Evolutionary conservation across 2,113 vertebrate genomes (phyloP).

Genomic region (Acrocephalus arundinaceus): DNA sequence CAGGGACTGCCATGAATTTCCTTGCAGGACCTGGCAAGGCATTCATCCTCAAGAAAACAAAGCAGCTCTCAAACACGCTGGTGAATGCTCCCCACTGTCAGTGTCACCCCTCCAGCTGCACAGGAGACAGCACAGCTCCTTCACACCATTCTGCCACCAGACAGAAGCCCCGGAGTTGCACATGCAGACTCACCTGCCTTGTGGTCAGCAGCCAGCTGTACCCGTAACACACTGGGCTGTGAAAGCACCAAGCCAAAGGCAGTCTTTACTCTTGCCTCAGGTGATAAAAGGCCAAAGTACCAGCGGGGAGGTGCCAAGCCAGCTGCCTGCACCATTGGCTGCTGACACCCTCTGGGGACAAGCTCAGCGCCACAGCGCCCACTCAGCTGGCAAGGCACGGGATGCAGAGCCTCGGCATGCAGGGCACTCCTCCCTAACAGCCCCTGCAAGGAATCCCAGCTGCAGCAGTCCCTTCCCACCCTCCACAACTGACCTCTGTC

Average conservation of each 20-base stretch:
- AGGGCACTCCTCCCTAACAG: not conserved
- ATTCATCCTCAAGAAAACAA: not conserved
- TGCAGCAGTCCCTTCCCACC: not conserved
- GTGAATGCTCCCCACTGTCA: rapidly evolving
- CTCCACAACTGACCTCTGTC: not conserved
- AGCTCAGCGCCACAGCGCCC: not conserved
- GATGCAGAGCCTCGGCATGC: not conserved
- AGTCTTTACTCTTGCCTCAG: not conserved
- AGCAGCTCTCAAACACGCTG: rapidly evolving
- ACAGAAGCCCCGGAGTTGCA: not conserved
- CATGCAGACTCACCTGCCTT: not conserved
- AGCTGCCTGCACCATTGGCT: not conserved
- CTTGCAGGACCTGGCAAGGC: not conserved
- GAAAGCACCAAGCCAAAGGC: not conserved
- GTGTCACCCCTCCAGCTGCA: not conserved
- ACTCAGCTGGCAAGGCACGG: not conserved
- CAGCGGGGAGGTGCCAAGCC: not conserved
- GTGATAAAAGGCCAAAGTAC: conserved; percentile 39
- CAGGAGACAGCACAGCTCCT: rapidly evolving
- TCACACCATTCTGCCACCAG: not conserved
- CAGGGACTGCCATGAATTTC: not conserved
- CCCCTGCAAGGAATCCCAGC: not conserved
- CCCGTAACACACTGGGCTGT: rapidly evolving
- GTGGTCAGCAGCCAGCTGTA: not conserved
- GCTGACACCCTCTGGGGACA: not conserved